A percentile compares a stretch with the other conserved stretches of the same genome.
phyloP scores from a whole-genome alignment of 1,140 invertebrate species.

The Drosophila sp. region DNA sequence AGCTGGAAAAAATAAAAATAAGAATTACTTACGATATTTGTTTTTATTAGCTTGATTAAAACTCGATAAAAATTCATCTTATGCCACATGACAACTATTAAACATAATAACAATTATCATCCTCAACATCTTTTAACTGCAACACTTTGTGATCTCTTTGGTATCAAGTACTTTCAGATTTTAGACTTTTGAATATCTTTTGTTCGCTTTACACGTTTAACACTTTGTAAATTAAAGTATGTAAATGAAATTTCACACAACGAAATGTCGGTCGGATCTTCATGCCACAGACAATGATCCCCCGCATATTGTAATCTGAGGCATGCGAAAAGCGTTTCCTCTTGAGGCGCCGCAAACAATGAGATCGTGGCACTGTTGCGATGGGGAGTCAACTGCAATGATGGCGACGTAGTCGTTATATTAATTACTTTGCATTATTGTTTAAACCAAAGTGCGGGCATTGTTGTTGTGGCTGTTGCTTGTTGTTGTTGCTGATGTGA shows the following conservation, averaged over 20 bases:
- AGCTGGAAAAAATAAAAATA: not conserved
- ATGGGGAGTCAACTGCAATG: constrained; percentile 11
- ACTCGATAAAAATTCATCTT: too few species aligned
- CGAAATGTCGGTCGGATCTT: constrained; percentile 6
- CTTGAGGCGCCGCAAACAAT: constrained; percentile 53
- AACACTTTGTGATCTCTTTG: constrained; percentile 3
- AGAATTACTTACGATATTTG: not conserved
- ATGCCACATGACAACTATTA: not conserved
- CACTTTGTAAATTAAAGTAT: constrained; percentile 23
- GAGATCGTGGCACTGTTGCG: constrained; percentile 7
- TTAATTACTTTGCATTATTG: constrained; percentile 79
- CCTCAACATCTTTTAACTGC: constrained; percentile 4
- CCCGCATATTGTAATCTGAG: constrained; percentile 45
- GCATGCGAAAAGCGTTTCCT: constrained; percentile 55
- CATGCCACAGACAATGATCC: constrained; percentile 31
- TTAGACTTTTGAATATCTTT: constrained; percentile 38
- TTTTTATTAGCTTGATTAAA: too few species aligned
- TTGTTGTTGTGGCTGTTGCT: constrained; percentile 23
- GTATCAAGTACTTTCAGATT: constrained; percentile 25
- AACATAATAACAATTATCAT: not conserved
- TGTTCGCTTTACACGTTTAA: constrained; percentile 30
- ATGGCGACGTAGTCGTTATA: constrained; percentile 44
- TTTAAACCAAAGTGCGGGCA: constrained; percentile 62
- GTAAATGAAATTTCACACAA: constrained; percentile 32
- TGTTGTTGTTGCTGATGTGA: constrained; percentile 26